A percentile compares a stretch with the other conserved stretches of the same genome.
phyloP scores from a whole-genome alignment of 1,140 invertebrate species.

The Rhopalosiphum maidis region DNA sequence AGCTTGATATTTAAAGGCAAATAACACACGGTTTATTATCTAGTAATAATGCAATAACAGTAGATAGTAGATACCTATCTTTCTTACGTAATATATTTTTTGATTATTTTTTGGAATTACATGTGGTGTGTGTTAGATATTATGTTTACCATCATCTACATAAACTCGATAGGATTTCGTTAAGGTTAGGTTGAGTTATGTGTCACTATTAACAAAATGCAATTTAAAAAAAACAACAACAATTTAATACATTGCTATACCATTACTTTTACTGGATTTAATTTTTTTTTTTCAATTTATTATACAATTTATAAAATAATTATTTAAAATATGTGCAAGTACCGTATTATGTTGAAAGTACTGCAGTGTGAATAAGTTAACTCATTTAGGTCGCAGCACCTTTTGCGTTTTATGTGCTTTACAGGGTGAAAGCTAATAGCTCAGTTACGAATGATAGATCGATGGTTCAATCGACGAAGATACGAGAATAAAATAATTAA shows the following conservation, averaged over 20 bases:
- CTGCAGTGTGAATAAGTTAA: background rate
- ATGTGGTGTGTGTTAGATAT: too few species aligned
- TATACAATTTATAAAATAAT: too few species aligned
- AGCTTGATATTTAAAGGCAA: background rate
- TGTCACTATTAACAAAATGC: too few species aligned
- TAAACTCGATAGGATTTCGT: too few species aligned
- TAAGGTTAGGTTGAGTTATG: too few species aligned
- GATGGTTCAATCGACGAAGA: background rate
- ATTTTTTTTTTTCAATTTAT: too few species aligned
- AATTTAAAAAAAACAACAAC: too few species aligned
- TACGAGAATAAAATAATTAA: background rate
- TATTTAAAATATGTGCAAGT: background rate
- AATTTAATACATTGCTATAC: too few species aligned
- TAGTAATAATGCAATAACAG: background rate
- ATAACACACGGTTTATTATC: background rate
- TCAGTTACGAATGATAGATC: background rate
- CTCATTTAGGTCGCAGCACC: background rate
- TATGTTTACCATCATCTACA: too few species aligned
- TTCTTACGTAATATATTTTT: too few species aligned
- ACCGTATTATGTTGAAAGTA: background rate
- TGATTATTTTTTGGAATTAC: too few species aligned
- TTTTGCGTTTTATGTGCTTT: background rate
- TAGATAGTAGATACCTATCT: background rate
- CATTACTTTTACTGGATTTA: too few species aligned
- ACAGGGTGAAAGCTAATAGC: background rate